These are phyloP conservation scores for Tachysurus fulvidraco DNA, from an alignment of 2,113 vertebrate genomes.

Conservation along the genomic window DNA sequence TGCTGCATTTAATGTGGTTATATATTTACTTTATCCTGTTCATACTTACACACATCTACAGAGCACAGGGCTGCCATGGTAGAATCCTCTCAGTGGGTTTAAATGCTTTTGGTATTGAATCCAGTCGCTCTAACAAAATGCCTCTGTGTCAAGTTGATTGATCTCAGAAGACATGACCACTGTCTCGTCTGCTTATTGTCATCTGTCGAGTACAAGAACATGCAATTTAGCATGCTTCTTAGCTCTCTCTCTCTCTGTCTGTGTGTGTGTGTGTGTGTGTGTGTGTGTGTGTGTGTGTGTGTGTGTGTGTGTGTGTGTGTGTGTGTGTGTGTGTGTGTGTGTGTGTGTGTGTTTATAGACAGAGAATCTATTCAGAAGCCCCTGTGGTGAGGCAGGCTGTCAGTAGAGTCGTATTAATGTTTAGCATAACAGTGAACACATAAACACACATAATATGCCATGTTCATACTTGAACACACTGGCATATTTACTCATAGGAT, in stretches of 20 bases:
- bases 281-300: slow-evolving; percentile 1
- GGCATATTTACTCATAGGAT: slow-evolving; percentile 2
- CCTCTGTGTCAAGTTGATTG: background rate
- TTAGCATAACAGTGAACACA: slow-evolving; percentile 5
- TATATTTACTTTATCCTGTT: slow-evolving; percentile 21
- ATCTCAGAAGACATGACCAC: background rate
- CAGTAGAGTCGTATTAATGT: slow-evolving; percentile 33
- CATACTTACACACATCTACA: background rate
- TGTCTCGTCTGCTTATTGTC: slow-evolving; percentile 9
- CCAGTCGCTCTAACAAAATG: background rate
- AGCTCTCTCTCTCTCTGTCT: no score
- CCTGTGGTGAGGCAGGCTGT: slow-evolving; percentile 33
- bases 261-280: slow-evolving; percentile 3
- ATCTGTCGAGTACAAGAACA: slow-evolving; percentile 8
- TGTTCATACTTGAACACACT: slow-evolving; percentile 28
- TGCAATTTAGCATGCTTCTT: background rate
- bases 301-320: slow-evolving; percentile 9
- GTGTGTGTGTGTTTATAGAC: background rate
- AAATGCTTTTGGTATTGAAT: background rate
- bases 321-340: background rate
- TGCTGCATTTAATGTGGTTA: slow-evolving; percentile 19
- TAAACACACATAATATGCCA: background rate
- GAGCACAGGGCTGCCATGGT: background rate
- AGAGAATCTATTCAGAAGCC: slow-evolving; percentile 17
- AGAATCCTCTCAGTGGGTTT: background rate